A percentile compares a stretch with the other conserved stretches of the same genome.
Evolutionary conservation across 2,888 invertebrate genomes (phyloP).

Genomic region (Clanis bilineata): DNA sequence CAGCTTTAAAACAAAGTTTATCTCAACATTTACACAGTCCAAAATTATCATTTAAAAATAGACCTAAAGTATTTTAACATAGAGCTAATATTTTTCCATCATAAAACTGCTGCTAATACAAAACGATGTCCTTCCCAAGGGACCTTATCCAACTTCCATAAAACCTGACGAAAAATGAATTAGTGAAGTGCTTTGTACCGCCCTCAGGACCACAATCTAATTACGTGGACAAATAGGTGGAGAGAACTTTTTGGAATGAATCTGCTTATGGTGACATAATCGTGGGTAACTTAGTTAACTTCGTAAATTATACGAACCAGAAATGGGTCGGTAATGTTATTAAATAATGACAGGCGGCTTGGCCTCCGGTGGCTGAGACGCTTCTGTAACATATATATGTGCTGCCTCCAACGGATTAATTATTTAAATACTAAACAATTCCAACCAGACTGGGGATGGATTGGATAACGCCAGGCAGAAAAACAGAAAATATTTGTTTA

Average conservation of each 20-base stretch:
- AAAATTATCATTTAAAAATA: not conserved
- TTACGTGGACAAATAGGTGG: slow-evolving; percentile 33
- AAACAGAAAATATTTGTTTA: too few relatives aligned
- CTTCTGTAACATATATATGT: too few relatives aligned
- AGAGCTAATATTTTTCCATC: not conserved
- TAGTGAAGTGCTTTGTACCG: slow-evolving; percentile 37
- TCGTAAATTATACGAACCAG: not conserved
- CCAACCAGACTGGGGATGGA: too few relatives aligned
- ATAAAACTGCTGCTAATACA: not conserved
- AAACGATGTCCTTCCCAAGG: slow-evolving; percentile 17
- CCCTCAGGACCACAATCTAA: slow-evolving; percentile 34
- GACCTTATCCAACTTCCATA: slow-evolving; percentile 29
- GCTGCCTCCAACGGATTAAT: too few relatives aligned
- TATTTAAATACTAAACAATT: too few relatives aligned
- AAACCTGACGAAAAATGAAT: slow-evolving; percentile 41
- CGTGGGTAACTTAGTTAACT: not conserved
- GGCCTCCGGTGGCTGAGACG: too few relatives aligned
- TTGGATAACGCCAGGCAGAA: too few relatives aligned
- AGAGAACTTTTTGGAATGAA: slow-evolving; percentile 26
- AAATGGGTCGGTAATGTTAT: too few relatives aligned
- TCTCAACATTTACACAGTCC: too few relatives aligned
- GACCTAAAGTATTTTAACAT: not conserved
- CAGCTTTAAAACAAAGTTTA: too few relatives aligned
- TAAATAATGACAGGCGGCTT: too few relatives aligned
- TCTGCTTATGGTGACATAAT: slow-evolving; percentile 4